Conservation (phyloP, 2,113 vertebrate species). For the Heterotilapia buettikoferi region DNA sequence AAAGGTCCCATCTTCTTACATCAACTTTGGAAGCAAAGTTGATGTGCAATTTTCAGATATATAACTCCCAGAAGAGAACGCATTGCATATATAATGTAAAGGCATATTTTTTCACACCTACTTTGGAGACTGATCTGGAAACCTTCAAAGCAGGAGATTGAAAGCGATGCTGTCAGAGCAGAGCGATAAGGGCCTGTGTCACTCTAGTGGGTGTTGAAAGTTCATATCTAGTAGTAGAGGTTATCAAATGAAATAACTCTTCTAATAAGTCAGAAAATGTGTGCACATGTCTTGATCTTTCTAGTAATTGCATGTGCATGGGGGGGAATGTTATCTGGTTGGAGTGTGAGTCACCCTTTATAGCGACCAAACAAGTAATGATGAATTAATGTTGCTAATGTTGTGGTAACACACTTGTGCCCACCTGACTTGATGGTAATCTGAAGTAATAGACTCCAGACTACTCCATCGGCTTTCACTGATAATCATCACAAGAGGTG, state of each 20-base stretch:
- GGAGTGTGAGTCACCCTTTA: not conserved
- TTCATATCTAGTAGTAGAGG: slow-evolving; percentile 14
- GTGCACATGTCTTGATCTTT: not conserved
- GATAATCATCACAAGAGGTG: not conserved
- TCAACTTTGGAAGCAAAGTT: not conserved
- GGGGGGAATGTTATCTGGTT: not conserved
- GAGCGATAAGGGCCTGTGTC: slow-evolving; percentile 78
- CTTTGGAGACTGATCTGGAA: slow-evolving; percentile 50
- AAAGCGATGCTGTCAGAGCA: slow-evolving; percentile 77
- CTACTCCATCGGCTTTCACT: not conserved
- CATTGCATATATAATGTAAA: not conserved
- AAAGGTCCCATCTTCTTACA: not conserved
- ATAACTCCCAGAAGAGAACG: not conserved
- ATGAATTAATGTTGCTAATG: not conserved
- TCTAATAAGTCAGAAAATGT: not conserved
- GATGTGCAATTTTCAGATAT: not conserved
- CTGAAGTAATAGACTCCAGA: not conserved
- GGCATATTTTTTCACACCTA: not conserved
- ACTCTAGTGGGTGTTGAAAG: slow-evolving; percentile 61
- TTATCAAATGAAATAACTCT: not conserved
- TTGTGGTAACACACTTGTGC: not conserved
- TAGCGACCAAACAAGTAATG: not conserved
- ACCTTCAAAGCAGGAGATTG: slow-evolving; percentile 57
- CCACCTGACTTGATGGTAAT: not conserved
- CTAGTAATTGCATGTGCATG: not conserved